These are phyloP conservation scores for Pagetopsis macropterus DNA, from an alignment of 2,797 vertebrate genomes.

Conservation along the genomic window DNA sequence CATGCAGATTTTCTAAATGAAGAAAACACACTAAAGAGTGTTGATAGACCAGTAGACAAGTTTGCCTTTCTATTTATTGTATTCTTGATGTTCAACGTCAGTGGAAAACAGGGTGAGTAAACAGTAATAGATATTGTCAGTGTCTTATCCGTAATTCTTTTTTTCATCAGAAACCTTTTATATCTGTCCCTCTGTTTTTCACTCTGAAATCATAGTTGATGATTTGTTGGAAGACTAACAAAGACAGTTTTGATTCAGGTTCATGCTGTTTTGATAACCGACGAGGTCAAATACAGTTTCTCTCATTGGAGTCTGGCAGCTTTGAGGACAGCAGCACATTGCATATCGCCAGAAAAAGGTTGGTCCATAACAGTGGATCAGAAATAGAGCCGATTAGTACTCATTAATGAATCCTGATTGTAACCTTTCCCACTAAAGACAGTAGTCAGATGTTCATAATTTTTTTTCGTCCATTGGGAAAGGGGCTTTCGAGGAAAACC, in stretches of 20 bases:
- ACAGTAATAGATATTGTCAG: no score
- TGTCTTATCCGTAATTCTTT: no score
- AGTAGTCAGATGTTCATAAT: slow-evolving; percentile 1
- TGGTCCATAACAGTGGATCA: neutral
- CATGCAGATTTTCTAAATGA: neutral
- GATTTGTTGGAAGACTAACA: no score
- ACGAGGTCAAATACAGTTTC: no score
- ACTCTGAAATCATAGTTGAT: no score
- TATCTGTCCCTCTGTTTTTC: no score
- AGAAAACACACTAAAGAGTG: neutral
- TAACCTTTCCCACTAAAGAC: slow-evolving; percentile 2
- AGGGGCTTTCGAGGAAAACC: neutral
- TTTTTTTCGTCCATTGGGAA: neutral
- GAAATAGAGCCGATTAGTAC: slow-evolving; percentile 1
- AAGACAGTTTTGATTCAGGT: neutral
- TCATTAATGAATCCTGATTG: slow-evolving; percentile 7
- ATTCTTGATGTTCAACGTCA: no score
- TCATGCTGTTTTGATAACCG: neutral
- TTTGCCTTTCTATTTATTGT: neutral
- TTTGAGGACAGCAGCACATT: neutral
- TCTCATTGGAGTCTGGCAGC: neutral
- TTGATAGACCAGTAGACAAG: neutral
- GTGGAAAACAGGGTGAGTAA: no score
- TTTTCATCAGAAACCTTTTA: neutral
- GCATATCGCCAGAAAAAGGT: no score